Evolutionary conservation across 2,113 vertebrate genomes (phyloP).

Genomic region (Semnornis frantzii): DNA sequence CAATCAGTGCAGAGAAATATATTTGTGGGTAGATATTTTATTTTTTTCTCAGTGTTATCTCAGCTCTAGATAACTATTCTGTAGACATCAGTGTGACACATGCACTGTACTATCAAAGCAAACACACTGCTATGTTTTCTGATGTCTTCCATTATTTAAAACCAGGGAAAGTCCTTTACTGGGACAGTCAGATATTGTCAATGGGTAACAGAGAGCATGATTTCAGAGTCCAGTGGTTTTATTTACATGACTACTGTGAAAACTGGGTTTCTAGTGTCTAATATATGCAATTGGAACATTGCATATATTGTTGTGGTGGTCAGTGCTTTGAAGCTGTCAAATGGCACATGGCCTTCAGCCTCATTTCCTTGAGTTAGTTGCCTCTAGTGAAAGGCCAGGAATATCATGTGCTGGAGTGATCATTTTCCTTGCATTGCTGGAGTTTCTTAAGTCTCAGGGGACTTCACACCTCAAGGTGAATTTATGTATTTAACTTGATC

Average conservation of each 20-base stretch:
- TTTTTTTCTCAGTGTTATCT: not conserved
- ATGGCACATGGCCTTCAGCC: not conserved
- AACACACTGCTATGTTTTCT: not conserved
- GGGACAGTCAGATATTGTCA: not conserved
- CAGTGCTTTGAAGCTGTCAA: constrained; percentile 41
- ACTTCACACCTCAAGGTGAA: not conserved
- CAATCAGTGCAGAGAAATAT: constrained; percentile 39
- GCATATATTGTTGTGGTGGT: not conserved
- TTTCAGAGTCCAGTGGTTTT: not conserved
- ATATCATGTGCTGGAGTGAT: not conserved
- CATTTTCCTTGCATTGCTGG: not conserved
- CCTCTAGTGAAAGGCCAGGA: not conserved
- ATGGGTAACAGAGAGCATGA: not conserved
- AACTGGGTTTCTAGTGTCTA: not conserved
- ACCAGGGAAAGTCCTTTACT: not conserved
- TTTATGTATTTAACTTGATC: not conserved
- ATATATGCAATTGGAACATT: not conserved
- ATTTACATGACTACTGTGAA: not conserved
- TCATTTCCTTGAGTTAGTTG: constrained; percentile 25
- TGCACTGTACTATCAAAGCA: not conserved
- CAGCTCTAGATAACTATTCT: constrained; percentile 5
- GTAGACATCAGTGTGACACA: not conserved
- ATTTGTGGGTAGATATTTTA: not conserved
- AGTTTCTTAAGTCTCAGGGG: constrained; percentile 26
- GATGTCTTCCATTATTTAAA: not conserved